Percentiles rank a stretch among this genome's conserved stretches.
Evolutionary conservation across 2,888 invertebrate species (phyloP).

Genomic region (Pecten maximus): DNA sequence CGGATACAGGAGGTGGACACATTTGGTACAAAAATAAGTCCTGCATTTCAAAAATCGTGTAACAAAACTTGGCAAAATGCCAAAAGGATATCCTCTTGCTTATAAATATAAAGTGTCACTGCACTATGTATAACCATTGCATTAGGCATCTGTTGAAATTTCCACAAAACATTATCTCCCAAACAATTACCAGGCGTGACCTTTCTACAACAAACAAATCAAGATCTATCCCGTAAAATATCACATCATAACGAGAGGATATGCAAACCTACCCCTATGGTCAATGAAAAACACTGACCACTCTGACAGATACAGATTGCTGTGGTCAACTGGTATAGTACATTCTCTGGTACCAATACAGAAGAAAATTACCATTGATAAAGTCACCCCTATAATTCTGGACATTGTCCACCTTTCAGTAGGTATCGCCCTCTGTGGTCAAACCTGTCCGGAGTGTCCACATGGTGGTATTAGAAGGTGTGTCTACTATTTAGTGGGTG

Average conservation of each 20-base stretch:
- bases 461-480: not conserved
- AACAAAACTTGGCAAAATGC: not conserved
- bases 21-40: not conserved
- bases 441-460: not conserved
- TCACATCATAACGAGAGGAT: not conserved
- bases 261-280: not conserved
- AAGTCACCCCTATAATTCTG: not conserved
- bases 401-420: slow-evolving; percentile 22
- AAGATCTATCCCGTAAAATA: not conserved
- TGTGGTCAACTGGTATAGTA: not conserved
- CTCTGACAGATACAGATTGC: not conserved
- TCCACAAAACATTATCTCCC: not conserved
- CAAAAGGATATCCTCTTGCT: not conserved
- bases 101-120: not conserved
- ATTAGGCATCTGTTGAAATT: not conserved
- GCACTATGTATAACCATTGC: not conserved
- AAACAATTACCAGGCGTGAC: not conserved
- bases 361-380: not conserved
- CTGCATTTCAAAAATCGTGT: not conserved
- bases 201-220: not conserved
- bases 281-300: not conserved
- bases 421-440: not conserved
- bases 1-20: not conserved
- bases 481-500: slow-evolving; percentile 10
- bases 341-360: not conserved